A percentile compares a stretch with the other conserved stretches of the same genome.
These are phyloP conservation scores for Lontra canadensis DNA, from an alignment of 2,113 vertebrate genomes.

Conservation along the genomic window DNA sequence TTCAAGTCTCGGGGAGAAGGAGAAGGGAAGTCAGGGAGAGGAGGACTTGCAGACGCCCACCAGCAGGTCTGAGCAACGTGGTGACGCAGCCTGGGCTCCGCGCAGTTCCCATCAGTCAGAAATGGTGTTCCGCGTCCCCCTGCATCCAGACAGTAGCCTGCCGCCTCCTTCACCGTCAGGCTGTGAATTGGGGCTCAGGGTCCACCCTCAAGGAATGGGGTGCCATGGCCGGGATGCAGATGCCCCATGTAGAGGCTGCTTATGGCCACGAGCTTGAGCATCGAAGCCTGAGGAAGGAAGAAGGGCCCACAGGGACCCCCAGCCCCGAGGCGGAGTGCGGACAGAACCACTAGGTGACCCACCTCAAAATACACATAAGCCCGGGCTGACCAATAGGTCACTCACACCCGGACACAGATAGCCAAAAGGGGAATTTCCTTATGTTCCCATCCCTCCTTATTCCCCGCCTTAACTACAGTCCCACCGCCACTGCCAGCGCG, in stretches of 20 bases:
- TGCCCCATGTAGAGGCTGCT: background rate
- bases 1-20: background rate
- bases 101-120: background rate
- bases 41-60: fast-evolving
- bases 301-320: background rate
- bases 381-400: background rate
- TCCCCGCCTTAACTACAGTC: background rate
- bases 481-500: background rate
- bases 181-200: background rate
- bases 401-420: background rate
- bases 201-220: fast-evolving
- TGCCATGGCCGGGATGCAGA: fast-evolving
- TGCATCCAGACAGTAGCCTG: fast-evolving
- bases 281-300: background rate
- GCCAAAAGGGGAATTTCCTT: background rate
- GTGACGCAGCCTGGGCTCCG: fast-evolving
- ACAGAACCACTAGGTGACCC: background rate
- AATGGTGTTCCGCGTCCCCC: fast-evolving
- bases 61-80: fast-evolving
- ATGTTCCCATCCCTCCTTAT: background rate
- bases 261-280: background rate
- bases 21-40: fast-evolving
- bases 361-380: background rate
- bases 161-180: fast-evolving
- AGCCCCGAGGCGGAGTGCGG: background rate